These are phyloP conservation scores for Chlorodrepanis virens DNA, from an alignment of 2,113 vertebrate genomes.

Conservation along the genomic window DNA sequence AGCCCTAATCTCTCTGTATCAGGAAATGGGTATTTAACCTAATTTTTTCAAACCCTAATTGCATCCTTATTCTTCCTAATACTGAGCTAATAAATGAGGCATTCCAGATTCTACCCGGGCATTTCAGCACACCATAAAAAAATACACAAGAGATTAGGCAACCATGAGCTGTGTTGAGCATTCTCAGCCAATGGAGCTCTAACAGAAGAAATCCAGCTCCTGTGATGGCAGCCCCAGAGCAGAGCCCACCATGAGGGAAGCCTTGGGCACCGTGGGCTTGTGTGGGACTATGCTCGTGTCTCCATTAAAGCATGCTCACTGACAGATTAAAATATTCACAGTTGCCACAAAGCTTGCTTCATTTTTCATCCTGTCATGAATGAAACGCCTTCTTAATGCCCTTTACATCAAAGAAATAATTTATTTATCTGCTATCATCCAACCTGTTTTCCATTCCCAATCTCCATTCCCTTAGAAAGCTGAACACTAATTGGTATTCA, in stretches of 20 bases:
- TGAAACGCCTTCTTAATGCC: neutral
- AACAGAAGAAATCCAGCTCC: neutral
- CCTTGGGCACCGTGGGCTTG: fast-evolving
- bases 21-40: constrained; percentile 44
- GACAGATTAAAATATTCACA: neutral
- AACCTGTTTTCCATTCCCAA: neutral
- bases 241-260: neutral
- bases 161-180: neutral
- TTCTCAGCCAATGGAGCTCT: neutral
- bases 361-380: neutral
- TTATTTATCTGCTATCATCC: neutral
- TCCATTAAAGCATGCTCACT: neutral
- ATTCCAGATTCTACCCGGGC: constrained; percentile 9
- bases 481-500: neutral
- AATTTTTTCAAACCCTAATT: constrained; percentile 38
- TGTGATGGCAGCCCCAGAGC: neutral
- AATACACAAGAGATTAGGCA: neutral
- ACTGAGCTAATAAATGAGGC: constrained; percentile 22
- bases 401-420: neutral
- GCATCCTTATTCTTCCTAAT: constrained; percentile 14
- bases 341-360: neutral
- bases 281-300: neutral
- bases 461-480: neutral
- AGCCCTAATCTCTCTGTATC: neutral
- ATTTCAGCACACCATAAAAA: constrained; percentile 7